These are phyloP conservation scores for Leptinotarsa tumamoca DNA, from an alignment of 2,888 invertebrate genomes.

Conservation along the genomic window DNA sequence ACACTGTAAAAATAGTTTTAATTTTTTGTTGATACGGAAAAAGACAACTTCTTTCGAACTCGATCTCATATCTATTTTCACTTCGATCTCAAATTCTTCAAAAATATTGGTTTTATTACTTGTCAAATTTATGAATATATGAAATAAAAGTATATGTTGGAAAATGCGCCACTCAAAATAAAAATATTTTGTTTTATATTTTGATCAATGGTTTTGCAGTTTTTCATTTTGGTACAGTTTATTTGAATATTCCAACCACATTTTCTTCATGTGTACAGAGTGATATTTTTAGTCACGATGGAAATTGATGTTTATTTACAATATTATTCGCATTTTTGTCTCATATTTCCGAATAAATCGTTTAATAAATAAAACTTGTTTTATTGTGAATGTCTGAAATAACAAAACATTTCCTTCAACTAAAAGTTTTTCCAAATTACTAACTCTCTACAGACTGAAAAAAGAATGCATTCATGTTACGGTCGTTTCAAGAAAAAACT, in stretches of 20 bases:
- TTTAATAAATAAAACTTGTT: neutral
- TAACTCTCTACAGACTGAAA: too few species aligned
- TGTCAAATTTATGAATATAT: neutral
- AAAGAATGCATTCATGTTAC: too few species aligned
- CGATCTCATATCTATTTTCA: slow-evolving; percentile 3
- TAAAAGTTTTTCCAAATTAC: neutral
- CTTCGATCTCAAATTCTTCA: neutral
- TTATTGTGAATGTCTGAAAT: neutral
- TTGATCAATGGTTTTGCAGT: neutral
- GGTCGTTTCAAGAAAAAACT: too few species aligned
- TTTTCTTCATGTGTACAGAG: neutral
- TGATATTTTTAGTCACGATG: neutral
- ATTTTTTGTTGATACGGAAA: neutral
- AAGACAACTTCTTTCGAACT: neutral
- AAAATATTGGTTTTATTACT: too few species aligned
- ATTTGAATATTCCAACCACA: neutral
- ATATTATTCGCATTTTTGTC: neutral
- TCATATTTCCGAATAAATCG: slow-evolving; percentile 9
- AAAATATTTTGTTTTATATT: slow-evolving; percentile 10
- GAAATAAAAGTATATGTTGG: neutral
- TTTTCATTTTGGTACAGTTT: neutral
- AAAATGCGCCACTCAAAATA: slow-evolving; percentile 15
- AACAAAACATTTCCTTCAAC: neutral
- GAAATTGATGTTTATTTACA: neutral
- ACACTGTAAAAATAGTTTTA: neutral